Evolutionary conservation across 2,888 invertebrate species (phyloP), one percentile per base, ranked within the genome.

Genomic region (Rhynchonema sp.): DNA sequence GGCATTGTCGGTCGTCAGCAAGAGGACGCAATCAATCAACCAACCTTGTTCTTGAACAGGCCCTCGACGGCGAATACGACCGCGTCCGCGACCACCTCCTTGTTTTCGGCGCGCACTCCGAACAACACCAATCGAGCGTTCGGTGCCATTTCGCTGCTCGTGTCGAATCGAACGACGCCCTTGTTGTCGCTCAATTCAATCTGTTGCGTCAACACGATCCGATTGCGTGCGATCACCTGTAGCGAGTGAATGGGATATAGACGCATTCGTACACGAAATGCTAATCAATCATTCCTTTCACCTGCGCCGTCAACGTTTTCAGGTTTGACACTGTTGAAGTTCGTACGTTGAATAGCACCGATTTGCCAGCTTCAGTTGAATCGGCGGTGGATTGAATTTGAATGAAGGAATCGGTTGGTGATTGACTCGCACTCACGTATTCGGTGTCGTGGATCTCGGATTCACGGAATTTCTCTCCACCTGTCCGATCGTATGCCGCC

Each of bases 11-110:
- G 6, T 38, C 38, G 38, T 6, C 38, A n/a, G n/a, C n/a, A n/a
- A n/a, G n/a, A n/a, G n/a, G 17, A 38, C 38, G 17, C 6, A 6
- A 70, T 60, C 6, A 66, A 64, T n/a, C 70, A 20, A 52, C 79
- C 76, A 74, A 87, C 85, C 73, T 83, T 82, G 71, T 90, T 89
- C 70, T 84, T 83, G 64, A 91, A 79, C 27, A 85, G 77, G 54
- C 84, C 85, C 25, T 83, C 81, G 0, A 85, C 80, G 65, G 86
- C 83, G 60, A 88, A 83, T 65, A 84, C 83, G 23, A 87, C 75
- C 6, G 88, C 84, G 69, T 91, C 86, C 1, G 88, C 85, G n/a
- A 89, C 81, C 55, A 87, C 77, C 71, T 88, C 84, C 57, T 67
- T 65, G 61, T 70, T 69, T 66, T 83, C 81, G 1, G 81, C 78